A percentile compares a stretch with the other conserved stretches of the same genome.
Evolutionary conservation across 2,888 invertebrate genomes (phyloP).

Genomic region (Syrista parreyssii): DNA sequence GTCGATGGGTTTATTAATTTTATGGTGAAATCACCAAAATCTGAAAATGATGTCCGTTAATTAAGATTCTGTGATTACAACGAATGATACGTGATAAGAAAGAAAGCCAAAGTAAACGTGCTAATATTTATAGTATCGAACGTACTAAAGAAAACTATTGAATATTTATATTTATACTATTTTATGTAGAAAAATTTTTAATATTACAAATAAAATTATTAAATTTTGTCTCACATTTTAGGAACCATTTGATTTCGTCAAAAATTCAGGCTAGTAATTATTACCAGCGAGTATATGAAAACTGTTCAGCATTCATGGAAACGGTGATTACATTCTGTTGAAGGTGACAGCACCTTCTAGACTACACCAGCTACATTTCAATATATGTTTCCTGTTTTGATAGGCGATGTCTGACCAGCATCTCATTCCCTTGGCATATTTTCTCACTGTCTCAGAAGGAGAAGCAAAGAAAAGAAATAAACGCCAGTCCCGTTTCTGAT

Average conservation of each 20-base stretch:
- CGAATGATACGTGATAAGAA: not conserved
- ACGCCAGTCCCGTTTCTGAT: not conserved
- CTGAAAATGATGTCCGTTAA: constrained; percentile 35
- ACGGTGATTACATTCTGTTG: not conserved
- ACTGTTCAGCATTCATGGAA: not conserved
- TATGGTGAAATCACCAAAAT: constrained; percentile 71
- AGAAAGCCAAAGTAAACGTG: not conserved
- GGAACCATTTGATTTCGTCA: not conserved
- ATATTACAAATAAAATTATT: not conserved
- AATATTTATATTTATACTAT: not conserved
- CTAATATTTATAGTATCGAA: not conserved
- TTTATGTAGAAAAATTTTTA: not conserved
- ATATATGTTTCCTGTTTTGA: not conserved
- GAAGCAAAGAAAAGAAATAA: not conserved
- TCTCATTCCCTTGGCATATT: not conserved
- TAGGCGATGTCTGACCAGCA: not conserved
- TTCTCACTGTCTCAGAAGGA: not conserved
- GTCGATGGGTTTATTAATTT: constrained; percentile 89
- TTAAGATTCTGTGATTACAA: not conserved
- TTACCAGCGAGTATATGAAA: not conserved
- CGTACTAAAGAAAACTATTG: not conserved
- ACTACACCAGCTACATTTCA: not conserved
- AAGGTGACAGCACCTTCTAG: not conserved
- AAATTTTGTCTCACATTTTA: not conserved
- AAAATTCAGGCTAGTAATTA: not conserved